phyloP scores from a whole-genome alignment of 2,797 vertebrate species.

The Acanthurus leucopareius region DNA sequence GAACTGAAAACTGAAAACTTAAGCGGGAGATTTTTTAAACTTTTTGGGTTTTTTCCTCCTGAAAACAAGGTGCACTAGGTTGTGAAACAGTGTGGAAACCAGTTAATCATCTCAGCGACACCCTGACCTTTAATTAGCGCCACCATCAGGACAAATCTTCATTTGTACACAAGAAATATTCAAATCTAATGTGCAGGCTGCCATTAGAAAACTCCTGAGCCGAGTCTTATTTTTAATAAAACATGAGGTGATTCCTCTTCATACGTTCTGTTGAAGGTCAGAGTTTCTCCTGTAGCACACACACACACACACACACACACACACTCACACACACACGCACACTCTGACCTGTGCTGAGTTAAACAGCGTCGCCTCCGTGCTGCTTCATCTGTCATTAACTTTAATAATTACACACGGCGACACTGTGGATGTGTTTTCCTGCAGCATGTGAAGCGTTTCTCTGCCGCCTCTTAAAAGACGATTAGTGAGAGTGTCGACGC shows the following conservation, averaged over 20 bases:
- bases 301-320: too few relatives aligned
- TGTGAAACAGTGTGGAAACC: too few relatives aligned
- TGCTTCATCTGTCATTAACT: conserved; percentile 42
- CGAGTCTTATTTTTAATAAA: background rate
- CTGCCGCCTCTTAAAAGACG: conserved; percentile 45
- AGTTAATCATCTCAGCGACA: too few relatives aligned
- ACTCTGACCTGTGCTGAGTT: background rate
- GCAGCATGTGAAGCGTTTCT: conserved; percentile 29
- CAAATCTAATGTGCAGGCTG: background rate
- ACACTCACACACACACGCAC: background rate
- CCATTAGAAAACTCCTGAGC: background rate
- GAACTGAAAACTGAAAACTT: too few relatives aligned
- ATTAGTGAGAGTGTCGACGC: conserved; percentile 28
- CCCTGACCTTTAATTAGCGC: too few relatives aligned
- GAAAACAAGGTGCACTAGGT: too few relatives aligned
- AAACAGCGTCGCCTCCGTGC: background rate
- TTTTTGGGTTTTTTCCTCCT: too few relatives aligned
- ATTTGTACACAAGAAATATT: background rate
- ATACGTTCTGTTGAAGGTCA: background rate
- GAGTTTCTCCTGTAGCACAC: background rate
- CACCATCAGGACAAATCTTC: background rate
- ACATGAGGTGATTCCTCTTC: background rate
- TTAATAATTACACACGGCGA: conserved; percentile 23
- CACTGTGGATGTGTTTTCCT: conserved; percentile 41
- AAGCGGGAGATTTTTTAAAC: too few relatives aligned